These are phyloP conservation scores for Orius insidiosus DNA, from an alignment of 1,140 invertebrate genomes.

Conservation along the genomic window DNA sequence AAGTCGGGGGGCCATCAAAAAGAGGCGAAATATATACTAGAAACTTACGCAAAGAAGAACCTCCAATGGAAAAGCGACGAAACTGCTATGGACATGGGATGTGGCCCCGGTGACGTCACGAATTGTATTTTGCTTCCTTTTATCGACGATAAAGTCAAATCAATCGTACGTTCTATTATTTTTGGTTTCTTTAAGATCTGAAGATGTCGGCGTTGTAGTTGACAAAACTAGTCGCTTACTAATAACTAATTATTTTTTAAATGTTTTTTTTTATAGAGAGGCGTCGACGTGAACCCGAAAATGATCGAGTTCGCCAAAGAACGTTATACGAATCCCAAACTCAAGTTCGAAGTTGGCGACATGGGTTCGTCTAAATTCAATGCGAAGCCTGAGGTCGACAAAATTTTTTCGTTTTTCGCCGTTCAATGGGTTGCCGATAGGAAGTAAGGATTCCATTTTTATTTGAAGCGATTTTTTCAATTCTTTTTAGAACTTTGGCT, in stretches of 20 bases:
- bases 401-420: constrained; percentile 13
- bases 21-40: constrained; percentile 4
- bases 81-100: constrained; percentile 51
- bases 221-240: background rate
- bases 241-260: background rate
- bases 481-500: background rate
- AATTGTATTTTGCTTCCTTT: constrained; percentile 41
- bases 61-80: constrained; percentile 10
- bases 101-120: constrained; percentile 58
- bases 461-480: background rate
- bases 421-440: constrained; percentile 12
- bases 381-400: constrained; percentile 15
- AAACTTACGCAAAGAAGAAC: background rate
- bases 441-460: constrained; percentile 6
- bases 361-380: background rate
- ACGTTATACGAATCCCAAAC: constrained; percentile 18
- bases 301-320: constrained; percentile 25
- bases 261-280: constrained; percentile 14
- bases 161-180: constrained; percentile 12
- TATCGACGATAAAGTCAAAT: constrained; percentile 27
- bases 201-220: background rate
- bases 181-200: background rate
- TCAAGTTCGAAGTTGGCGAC: constrained; percentile 14
- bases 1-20: background rate
- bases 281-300: constrained; percentile 23